These are phyloP conservation scores for Drosophila novamexicana DNA, from an alignment of 1,140 invertebrate genomes.

Conservation along the genomic window DNA sequence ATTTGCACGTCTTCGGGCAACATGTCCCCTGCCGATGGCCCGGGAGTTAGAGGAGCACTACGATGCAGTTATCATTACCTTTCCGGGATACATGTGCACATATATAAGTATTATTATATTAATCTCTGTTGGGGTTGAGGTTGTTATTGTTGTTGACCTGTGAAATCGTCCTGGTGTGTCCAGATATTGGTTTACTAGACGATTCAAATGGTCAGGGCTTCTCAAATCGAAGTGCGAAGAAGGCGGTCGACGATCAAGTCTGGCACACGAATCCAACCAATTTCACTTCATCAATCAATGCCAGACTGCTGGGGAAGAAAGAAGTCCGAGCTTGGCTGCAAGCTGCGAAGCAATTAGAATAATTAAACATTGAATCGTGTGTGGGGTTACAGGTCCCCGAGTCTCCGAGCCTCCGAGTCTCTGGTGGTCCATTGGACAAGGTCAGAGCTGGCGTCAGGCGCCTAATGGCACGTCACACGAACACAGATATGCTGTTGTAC, in stretches of 20 bases:
- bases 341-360: conserved; percentile 62
- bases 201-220: conserved; percentile 58
- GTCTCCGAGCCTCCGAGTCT: neutral
- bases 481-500: conserved; percentile 28
- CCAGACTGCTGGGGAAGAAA: conserved; percentile 27
- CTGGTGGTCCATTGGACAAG: conserved; percentile 40
- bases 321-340: conserved; percentile 22
- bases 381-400: neutral
- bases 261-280: conserved; percentile 33
- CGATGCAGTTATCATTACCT: too few species aligned
- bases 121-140: conserved; percentile 19
- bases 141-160: conserved; percentile 40
- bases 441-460: conserved; percentile 28
- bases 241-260: conserved; percentile 17
- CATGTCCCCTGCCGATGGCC: too few species aligned
- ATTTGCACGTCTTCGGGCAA: too few species aligned
- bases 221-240: too few species aligned
- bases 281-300: conserved; percentile 67
- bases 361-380: conserved; percentile 45
- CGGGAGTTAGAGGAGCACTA: too few species aligned
- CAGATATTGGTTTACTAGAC: conserved; percentile 40
- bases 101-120: conserved; percentile 51
- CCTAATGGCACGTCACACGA: conserved; percentile 12
- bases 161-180: conserved; percentile 52
- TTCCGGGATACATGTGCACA: too few species aligned